Conservation (phyloP, 2,113 vertebrate genomes). For the Seriola dumerili region DNA sequence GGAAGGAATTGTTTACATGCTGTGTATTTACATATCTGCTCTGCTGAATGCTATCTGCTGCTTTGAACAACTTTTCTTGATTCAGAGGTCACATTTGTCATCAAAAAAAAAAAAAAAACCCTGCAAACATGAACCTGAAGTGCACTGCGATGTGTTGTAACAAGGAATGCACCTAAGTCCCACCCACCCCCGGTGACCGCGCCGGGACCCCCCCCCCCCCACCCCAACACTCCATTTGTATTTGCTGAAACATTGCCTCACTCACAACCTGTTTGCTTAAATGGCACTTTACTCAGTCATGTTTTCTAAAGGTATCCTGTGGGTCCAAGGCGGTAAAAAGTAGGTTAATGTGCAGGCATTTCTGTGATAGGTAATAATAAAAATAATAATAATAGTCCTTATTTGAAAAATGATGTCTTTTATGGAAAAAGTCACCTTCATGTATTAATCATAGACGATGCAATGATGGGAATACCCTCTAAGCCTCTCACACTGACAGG, state of each 20-base stretch:
- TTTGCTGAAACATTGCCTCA: constrained; percentile 78
- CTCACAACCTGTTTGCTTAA: constrained; percentile 66
- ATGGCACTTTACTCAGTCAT: constrained; percentile 43
- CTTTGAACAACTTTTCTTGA: constrained; percentile 66
- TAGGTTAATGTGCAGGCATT: constrained; percentile 31
- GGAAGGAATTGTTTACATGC: constrained; percentile 32
- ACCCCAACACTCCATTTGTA: constrained; percentile 74
- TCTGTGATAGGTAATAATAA: constrained; percentile 7
- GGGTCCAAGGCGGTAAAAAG: constrained; percentile 40
- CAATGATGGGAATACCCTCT: neutral
- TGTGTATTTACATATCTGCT: constrained; percentile 62
- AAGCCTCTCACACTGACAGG: neutral
- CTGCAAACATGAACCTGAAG: constrained; percentile 69
- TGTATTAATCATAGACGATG: neutral
- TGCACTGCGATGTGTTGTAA: constrained; percentile 68
- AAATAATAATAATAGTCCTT: neutral
- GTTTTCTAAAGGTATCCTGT: constrained; percentile 45
- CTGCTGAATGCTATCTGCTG: constrained; percentile 55
- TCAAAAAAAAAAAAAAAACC: constrained; percentile 56
- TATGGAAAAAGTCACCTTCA: neutral
- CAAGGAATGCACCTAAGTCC: too few species aligned
- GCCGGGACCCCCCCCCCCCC: constrained; percentile 52
- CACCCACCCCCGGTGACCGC: too few species aligned
- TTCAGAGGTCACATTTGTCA: constrained; percentile 70
- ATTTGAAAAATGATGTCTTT: neutral